These are phyloP conservation scores for Pica pica DNA, from an alignment of 2,113 vertebrate genomes.

Conservation along the genomic window DNA sequence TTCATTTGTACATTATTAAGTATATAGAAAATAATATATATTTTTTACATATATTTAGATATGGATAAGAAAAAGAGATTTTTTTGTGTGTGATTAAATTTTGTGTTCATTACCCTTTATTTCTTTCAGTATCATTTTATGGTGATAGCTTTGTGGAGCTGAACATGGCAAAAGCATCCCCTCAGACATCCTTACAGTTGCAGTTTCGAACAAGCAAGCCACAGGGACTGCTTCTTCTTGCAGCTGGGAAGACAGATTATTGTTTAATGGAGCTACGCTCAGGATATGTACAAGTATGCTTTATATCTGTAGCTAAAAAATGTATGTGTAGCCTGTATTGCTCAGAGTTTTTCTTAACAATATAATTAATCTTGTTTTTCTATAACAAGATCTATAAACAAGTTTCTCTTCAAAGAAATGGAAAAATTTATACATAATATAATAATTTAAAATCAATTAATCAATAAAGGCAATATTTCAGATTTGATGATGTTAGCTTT, in stretches of 20 bases:
- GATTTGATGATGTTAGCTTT: not conserved
- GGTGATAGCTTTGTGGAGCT: conserved; percentile 85
- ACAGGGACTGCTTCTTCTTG: conserved; percentile 85
- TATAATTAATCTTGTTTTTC: too few relatives aligned
- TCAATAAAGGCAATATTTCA: not conserved
- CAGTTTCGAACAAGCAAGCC: conserved; percentile 84
- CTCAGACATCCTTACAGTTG: conserved; percentile 74
- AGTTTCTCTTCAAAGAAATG: not conserved
- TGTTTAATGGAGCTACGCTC: conserved; percentile 80
- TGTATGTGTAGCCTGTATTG: not conserved
- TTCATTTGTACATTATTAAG: not conserved
- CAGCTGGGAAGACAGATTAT: conserved; percentile 77
- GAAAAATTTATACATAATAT: not conserved
- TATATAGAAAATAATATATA: not conserved
- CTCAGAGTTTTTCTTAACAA: not conserved
- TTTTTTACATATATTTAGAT: not conserved
- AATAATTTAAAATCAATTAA: not conserved
- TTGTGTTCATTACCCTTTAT: not conserved
- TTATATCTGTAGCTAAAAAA: not conserved
- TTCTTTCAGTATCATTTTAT: conserved; percentile 82
- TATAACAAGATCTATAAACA: not conserved
- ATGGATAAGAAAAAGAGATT: not conserved
- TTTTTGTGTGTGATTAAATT: not conserved
- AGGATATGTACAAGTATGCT: conserved; percentile 77
- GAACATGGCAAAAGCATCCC: conserved; percentile 71